Conservation (phyloP, 2,888 invertebrate genomes). For the Cerceris rybyensis region DNA sequence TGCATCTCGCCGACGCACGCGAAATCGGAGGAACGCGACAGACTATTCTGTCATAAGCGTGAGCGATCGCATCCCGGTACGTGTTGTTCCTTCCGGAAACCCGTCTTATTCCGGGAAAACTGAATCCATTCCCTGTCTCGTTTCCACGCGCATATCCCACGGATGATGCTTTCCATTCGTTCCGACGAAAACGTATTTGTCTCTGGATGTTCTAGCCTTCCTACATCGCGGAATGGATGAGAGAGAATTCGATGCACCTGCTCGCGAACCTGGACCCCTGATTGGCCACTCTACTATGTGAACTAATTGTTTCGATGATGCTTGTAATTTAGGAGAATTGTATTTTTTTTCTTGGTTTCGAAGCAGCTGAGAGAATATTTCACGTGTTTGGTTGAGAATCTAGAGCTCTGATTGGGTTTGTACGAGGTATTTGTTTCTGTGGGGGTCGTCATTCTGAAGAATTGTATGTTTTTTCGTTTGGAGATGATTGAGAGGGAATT, state of each 20-base stretch:
- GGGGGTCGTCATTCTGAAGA: too few relatives aligned
- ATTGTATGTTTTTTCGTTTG: too few relatives aligned
- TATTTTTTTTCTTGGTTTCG: too few relatives aligned
- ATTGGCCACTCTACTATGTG: too few relatives aligned
- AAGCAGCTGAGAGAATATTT: too few relatives aligned
- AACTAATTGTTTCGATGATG: too few relatives aligned
- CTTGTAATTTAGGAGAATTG: too few relatives aligned
- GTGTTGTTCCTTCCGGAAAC: conserved; percentile 33
- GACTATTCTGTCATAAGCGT: conserved; percentile 35
- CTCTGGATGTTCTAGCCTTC: neutral
- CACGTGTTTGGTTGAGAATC: too few relatives aligned
- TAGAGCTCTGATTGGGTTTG: too few relatives aligned
- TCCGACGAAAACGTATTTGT: neutral
- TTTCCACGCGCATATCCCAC: conserved; percentile 24
- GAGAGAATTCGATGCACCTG: neutral
- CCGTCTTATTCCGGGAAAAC: conserved; percentile 46
- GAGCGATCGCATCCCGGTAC: conserved; percentile 44
- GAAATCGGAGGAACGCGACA: conserved; percentile 25
- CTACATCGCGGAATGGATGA: neutral
- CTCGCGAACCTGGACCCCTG: too few relatives aligned
- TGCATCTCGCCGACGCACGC: conserved; percentile 5
- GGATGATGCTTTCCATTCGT: conserved; percentile 32
- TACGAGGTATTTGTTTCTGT: too few relatives aligned
- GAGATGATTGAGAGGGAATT: too few relatives aligned
- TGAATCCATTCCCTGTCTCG: conserved; percentile 31